Conservation (phyloP, 2,797 vertebrate species). For the Anguilla anguilla region DNA sequence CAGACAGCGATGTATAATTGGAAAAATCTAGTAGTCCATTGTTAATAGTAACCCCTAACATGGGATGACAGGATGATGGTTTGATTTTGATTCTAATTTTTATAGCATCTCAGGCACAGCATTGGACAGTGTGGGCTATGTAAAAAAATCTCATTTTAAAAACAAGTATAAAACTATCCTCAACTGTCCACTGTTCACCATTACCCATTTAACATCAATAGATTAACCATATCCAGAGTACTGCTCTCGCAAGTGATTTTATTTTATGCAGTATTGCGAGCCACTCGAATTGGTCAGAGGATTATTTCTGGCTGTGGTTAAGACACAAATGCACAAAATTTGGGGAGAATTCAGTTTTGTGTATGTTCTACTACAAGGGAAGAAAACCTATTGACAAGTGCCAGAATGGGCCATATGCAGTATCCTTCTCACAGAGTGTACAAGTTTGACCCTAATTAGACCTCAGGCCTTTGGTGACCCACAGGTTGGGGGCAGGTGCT, state of each 20-base stretch:
- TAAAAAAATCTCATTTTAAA: background rate
- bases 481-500: slow-evolving; percentile 54
- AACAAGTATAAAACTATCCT: background rate
- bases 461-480: slow-evolving; percentile 53
- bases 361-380: background rate
- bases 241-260: slow-evolving; percentile 4
- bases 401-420: background rate
- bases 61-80: background rate
- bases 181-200: background rate
- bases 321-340: background rate
- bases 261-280: background rate
- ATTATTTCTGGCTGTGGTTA: background rate
- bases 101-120: background rate
- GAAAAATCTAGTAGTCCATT: background rate
- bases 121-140: background rate
- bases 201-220: slow-evolving; percentile 15
- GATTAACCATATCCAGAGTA: background rate
- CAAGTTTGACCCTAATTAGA: slow-evolving; percentile 8
- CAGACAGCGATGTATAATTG: background rate
- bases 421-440: background rate
- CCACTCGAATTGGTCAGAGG: background rate
- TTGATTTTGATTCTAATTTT: background rate
- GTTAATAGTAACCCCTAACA: background rate
- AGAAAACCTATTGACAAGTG: background rate
- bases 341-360: background rate